phyloP scores from a whole-genome alignment of 2,113 vertebrate genomes.

The Xenopus tropicalis region DNA sequence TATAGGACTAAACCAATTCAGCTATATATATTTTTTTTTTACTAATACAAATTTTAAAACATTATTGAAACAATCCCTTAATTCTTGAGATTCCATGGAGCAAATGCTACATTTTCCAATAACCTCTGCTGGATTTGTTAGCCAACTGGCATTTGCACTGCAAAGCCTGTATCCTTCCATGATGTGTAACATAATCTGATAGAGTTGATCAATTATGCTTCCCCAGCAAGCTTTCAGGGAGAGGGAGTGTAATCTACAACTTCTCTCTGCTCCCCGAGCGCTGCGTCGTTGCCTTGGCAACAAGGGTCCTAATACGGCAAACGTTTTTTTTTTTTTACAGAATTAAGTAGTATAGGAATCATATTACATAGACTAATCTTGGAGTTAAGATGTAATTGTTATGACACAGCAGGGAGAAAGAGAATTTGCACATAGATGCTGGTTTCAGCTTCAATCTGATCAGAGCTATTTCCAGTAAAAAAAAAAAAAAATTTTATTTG shows the following conservation, averaged over 20 bases:
- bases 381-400: conserved; percentile 30
- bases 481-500: too few species aligned
- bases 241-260: conserved; percentile 24
- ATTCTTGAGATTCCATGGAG: too few species aligned
- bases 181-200: conserved; percentile 7
- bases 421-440: conserved; percentile 13
- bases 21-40: too few species aligned
- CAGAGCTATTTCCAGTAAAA: conserved; percentile 5
- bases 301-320: conserved; percentile 31
- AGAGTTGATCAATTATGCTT: conserved; percentile 22
- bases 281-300: conserved; percentile 30
- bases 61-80: too few species aligned
- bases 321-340: conserved; percentile 33
- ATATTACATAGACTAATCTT: conserved; percentile 30
- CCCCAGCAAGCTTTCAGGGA: conserved; percentile 21
- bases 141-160: neutral
- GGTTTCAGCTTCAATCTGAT: neutral
- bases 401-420: conserved; percentile 30
- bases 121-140: neutral
- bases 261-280: conserved; percentile 19
- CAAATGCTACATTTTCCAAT: too few species aligned
- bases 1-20: too few species aligned
- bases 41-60: too few species aligned
- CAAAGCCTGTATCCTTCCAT: neutral
- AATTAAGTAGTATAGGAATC: conserved; percentile 33